Percentiles rank a stretch among this genome's conserved stretches.
These are phyloP conservation scores for Pterois miles DNA, from an alignment of 2,797 vertebrate species.

Conservation along the genomic window DNA sequence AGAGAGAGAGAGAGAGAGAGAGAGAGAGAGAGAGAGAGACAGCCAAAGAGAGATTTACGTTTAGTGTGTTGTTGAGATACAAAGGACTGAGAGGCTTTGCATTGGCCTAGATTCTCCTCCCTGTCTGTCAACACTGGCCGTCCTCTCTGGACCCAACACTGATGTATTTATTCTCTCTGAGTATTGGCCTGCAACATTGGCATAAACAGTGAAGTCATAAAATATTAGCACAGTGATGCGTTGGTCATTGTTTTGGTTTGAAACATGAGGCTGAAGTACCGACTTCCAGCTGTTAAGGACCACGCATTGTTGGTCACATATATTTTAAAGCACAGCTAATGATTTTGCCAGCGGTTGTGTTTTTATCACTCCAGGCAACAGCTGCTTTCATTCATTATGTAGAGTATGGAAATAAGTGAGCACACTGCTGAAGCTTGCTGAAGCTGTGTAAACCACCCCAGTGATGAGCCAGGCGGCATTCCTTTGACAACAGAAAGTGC, in stretches of 20 bases:
- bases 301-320: background rate
- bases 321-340: background rate
- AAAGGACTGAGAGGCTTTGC: conserved; percentile 57
- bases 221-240: background rate
- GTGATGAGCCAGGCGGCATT: background rate
- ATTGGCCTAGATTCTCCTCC: conserved; percentile 59
- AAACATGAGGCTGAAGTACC: background rate
- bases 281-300: background rate
- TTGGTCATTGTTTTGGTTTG: background rate
- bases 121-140: background rate
- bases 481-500: background rate
- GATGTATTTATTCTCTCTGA: background rate
- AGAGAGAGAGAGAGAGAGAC: background rate
- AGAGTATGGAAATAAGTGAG: background rate
- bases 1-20: background rate
- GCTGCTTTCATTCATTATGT: background rate
- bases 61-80: conserved; percentile 32
- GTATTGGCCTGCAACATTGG: background rate
- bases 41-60: conserved; percentile 40
- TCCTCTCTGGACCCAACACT: background rate
- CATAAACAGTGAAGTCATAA: background rate
- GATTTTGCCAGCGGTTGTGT: background rate
- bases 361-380: background rate
- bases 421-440: background rate
- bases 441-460: background rate